These are phyloP conservation scores for Stegodyphus dumicola DNA, from an alignment of 1,140 invertebrate genomes.

Conservation along the genomic window DNA sequence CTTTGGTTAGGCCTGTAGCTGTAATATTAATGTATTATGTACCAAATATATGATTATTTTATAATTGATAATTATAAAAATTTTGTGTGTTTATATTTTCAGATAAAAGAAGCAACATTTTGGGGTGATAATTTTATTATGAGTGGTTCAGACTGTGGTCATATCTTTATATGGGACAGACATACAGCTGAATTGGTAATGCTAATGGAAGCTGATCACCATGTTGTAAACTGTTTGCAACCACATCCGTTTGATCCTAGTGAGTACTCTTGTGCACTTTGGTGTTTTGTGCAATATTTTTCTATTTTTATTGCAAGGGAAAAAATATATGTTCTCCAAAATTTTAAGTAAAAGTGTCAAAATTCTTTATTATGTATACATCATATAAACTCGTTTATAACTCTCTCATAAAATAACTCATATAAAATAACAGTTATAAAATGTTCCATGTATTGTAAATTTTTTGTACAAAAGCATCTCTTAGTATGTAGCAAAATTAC, in stretches of 20 bases:
- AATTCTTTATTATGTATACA: too few species aligned
- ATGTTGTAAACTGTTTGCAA: conserved; percentile 87
- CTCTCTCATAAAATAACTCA: too few species aligned
- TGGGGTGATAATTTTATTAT: conserved; percentile 91
- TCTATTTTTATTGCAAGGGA: background rate
- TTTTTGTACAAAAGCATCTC: too few species aligned
- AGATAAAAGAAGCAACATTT: conserved; percentile 92
- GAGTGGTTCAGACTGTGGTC: conserved; percentile 94
- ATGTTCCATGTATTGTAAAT: too few species aligned
- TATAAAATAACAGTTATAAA: too few species aligned
- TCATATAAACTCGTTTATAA: too few species aligned
- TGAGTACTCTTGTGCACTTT: conserved; percentile 56
- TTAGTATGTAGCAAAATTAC: too few species aligned
- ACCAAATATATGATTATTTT: too few species aligned
- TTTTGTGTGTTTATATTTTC: conserved; percentile 61
- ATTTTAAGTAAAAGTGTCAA: background rate
- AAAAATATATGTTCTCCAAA: background rate
- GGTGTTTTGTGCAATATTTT: background rate
- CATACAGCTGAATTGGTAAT: conserved; percentile 83
- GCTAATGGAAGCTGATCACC: conserved; percentile 85
- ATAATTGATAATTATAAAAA: too few species aligned
- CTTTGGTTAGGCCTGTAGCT: too few species aligned
- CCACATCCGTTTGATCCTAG: conserved; percentile 83
- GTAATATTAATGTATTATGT: too few species aligned
- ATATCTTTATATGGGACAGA: conserved; percentile 95